Base-by-base conservation (phyloP, 2,797 vertebrate species). In the Thamnophis elegans region DNA sequence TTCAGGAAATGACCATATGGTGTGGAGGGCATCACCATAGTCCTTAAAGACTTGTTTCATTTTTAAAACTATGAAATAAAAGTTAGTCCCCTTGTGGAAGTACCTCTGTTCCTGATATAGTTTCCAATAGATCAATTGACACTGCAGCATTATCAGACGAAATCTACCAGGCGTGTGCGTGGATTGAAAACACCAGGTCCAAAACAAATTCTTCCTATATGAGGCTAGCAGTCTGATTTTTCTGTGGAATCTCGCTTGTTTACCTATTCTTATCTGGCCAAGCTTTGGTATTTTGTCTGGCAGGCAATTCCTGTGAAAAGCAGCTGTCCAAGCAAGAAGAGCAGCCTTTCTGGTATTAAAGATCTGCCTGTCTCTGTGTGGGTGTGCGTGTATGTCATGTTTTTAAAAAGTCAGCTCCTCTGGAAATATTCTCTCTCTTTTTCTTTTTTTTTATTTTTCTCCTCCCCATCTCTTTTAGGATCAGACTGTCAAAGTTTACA, bases 241-340 rank as follows among this genome's bases (percentile, higher is more conserved):
- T 96, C 96, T 95, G 92, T 96, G 96, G 96, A 97, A 97, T 97
- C 96, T 91, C 91, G 93, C 95, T 96, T 97, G 97, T 97, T 97
- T 97, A 97, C 96, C 97, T 93, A 97, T 95, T 96, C 96, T 96
- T 96, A 97, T 97, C 97, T 97, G 96, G 97, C 96, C 95, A 95
- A 96, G 95, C 94, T 94, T 95, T 97, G 96, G 95, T 97, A 97
- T 97, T 97, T 97, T 96, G 95, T 96, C 97, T 97, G 96, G 96
- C 95, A 96, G 94, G 92, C 95, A 95, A 91, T 94, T 96, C 96
- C 96, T 97, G 95, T 95, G 93, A 97, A 95, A 96, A 97, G 96
- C 98, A 98, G 97, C 97, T 97, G 97, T 96, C 94, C 96, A 97
- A 97, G 97, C 97, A 97, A 95, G 96, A 95, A 95, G 96, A 96